Base-by-base conservation (phyloP, 1,140 invertebrate genomes). In the Cheumatopsyche charites region DNA sequence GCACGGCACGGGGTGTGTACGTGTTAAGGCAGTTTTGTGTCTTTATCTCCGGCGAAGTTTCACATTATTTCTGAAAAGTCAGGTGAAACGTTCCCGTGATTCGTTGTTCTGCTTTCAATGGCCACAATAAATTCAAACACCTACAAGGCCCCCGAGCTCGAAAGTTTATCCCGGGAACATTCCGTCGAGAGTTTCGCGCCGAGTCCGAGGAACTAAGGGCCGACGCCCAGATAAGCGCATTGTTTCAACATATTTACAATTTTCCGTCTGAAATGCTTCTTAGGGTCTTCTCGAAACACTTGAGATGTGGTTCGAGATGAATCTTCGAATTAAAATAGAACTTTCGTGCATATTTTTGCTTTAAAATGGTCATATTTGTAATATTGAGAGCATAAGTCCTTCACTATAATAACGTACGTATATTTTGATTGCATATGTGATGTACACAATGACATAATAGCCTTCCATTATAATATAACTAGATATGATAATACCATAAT, bases 81-180 rank as follows among this genome's bases (percentile, higher is more conserved):
- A 68, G 66, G 47, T 68, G 47, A 68, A 68, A 58, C 49, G 47
- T 55, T 68, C 47, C 25, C 66, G 13, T 68, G 66, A 68, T 68
- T 68, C 66, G 66, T 68, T 68, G 66, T 68, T 68, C 66, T 68
- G 66, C 66, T 68, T 68, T 68, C 66, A 68, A 68, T 68, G 66
- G 66, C 49, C 66, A 45, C 66, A 68, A 68, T 68, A 68, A 68
- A 68, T 68, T 68, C 49, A 29, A 52, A 68, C 66, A 68, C 66
- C 26, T 68, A 68, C 66, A 68, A 68, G 66, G n/a, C 66, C 29
- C 47, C 3, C 29, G 3, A 9, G 66, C 66, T 36, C 42, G 47
- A 68, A 68, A 68, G 47, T 66, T 68, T 68, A 68, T 68, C 66
- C 66, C 23, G 26, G 11, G 13, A 36, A 52, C 45, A 68, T 49